Base-by-base conservation (phyloP, 2,888 invertebrate species). In the Eledona agricola region DNA sequence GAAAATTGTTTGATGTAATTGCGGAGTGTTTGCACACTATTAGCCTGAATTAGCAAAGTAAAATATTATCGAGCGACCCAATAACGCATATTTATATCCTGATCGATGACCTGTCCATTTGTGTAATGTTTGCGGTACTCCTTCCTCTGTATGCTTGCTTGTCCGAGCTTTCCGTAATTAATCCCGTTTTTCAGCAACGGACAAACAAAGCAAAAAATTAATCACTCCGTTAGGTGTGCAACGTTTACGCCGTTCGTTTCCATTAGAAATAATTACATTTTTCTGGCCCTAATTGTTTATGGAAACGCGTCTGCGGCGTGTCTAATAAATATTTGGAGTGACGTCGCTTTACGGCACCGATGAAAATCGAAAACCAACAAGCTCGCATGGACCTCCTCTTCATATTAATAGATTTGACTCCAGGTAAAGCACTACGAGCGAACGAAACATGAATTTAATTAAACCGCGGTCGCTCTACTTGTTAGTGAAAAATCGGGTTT, bases 341-440 rank as follows among this genome's bases (percentile, higher is more conserved):
- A 25, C 25, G 38, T 25, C 11, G 13, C 20, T 35, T 40, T 40
- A 40, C 28, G 26, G 15, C 40, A 25, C 9, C 28, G 40, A 38
- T 38, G 40, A 40, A 40, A 40, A 13, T 15, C 10, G 15, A 25
- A 38, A 38, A 11, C 31, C 31, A 31, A n/a, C 16, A 4, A 29
- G 31, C 17, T 16, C n/a, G n/a, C n/a, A n/a, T n/a, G 12, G 31
- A 12, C 2, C 11, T 40, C 28, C 26, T 40, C 17, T n/a, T n/a
- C 40, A 40, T 40, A 40, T 40, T 40, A 26, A 40, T 40, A 19
- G n/a, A n/a, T n/a, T n/a, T n/a, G n/a, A n/a, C n/a, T n/a, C n/a
- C n/a, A n/a, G n/a, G n/a, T n/a, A n/a, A n/a, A n/a, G n/a, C n/a
- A n/a, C n/a, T n/a, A n/a, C n/a, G n/a, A n/a, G n/a, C n/a, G n/a